Percentiles rank a stretch among this genome's conserved stretches.
Conservation (phyloP, 1,140 invertebrate species). For the Tribolium madens region DNA sequence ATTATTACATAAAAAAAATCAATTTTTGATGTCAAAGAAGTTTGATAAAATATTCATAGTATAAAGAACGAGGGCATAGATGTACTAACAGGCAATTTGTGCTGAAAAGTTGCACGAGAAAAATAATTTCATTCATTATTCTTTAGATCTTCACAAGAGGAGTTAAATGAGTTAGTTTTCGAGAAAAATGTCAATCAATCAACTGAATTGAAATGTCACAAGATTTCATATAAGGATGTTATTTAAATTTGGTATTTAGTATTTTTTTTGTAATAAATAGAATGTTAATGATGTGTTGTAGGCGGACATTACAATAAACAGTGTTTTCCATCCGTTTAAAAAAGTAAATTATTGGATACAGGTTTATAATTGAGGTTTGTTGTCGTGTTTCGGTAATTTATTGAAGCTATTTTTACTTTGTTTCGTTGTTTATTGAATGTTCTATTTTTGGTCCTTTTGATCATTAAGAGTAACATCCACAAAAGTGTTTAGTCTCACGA, state of each 20-base stretch:
- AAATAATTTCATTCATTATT: background rate
- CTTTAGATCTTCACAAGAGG: background rate
- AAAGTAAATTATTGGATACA: background rate
- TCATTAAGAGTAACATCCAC: no score
- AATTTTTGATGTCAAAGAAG: background rate
- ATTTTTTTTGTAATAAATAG: background rate
- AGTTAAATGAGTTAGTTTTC: no score
- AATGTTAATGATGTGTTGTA: background rate
- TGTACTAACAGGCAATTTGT: background rate
- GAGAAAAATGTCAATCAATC: no score
- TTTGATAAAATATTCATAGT: background rate
- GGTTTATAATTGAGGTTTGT: background rate
- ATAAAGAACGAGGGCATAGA: background rate
- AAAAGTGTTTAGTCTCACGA: no score
- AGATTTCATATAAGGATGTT: background rate
- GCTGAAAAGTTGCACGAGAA: background rate
- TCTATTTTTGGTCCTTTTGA: no score
- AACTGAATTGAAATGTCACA: background rate
- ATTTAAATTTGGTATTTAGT: background rate
- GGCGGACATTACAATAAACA: background rate
- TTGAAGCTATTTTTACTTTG: background rate
- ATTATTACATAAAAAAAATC: background rate
- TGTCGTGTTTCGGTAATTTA: background rate
- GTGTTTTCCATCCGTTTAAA: background rate
- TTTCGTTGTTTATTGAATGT: background rate